phyloP scores from a whole-genome alignment of 2,113 vertebrate genomes.

The Aspiorhynchus laticeps region DNA sequence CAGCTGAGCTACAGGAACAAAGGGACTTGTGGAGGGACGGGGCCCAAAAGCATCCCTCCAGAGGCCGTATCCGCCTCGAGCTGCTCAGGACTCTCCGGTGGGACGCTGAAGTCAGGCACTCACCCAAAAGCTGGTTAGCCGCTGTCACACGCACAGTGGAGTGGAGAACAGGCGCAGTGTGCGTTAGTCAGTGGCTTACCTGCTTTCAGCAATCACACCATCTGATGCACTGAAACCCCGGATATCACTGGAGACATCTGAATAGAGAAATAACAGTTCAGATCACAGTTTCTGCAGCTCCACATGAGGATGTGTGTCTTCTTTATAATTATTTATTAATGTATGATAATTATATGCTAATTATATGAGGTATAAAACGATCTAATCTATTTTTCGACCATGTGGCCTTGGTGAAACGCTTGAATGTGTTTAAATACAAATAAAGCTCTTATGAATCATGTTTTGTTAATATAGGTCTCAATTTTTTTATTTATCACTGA shows the following conservation, averaged over 20 bases:
- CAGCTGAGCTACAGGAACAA: not conserved
- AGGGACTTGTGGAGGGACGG: not conserved
- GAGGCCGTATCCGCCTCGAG: conserved; percentile 10
- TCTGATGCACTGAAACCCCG: not conserved
- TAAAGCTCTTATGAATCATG: not conserved
- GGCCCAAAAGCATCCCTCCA: not conserved
- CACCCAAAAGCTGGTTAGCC: conserved; percentile 97
- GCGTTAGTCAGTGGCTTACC: conserved; percentile 99
- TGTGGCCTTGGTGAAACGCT: not conserved
- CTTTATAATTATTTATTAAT: not conserved
- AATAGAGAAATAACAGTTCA: not conserved
- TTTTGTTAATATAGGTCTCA: not conserved
- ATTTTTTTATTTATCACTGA: not conserved
- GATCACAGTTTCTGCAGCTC: not conserved
- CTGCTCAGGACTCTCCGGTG: conserved; percentile 43
- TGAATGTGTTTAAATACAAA: not conserved
- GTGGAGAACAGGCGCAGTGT: conserved; percentile 91
- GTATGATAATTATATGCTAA: not conserved
- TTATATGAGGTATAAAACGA: not conserved
- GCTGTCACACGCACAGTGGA: conserved; percentile 99
- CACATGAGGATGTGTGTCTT: not conserved
- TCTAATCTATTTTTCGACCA: not conserved
- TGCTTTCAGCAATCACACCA: conserved; percentile 75
- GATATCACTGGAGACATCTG: not conserved
- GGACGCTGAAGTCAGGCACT: conserved; percentile 55